These are phyloP conservation scores for Limnephilus auricula DNA, from an alignment of 2,888 invertebrate species.

Conservation along the genomic window DNA sequence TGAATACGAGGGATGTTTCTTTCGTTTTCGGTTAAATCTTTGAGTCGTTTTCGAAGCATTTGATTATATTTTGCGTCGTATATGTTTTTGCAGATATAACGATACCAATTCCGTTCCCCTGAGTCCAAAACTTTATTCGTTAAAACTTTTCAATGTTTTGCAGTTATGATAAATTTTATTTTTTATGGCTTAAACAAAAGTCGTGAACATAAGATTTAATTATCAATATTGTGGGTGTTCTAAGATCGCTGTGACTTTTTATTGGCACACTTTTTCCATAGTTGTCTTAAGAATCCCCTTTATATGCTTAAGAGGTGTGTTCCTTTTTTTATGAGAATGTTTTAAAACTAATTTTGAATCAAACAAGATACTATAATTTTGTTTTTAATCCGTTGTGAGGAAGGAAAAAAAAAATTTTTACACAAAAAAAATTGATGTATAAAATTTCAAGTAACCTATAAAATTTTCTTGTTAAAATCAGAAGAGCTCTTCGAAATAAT, in stretches of 20 bases:
- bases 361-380: background rate
- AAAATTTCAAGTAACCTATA: background rate
- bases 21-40: constrained; percentile 40
- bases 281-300: background rate
- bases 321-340: background rate
- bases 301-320: background rate
- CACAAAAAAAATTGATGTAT: too few species aligned
- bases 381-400: background rate
- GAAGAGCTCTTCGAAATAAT: background rate
- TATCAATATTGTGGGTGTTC: background rate
- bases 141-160: constrained; percentile 13
- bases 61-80: constrained; percentile 56
- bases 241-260: background rate
- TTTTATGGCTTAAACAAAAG: background rate
- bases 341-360: background rate
- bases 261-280: background rate
- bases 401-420: too few species aligned
- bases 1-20: constrained; percentile 24
- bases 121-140: constrained; percentile 12
- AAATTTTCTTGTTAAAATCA: background rate
- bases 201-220: background rate
- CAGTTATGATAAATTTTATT: background rate
- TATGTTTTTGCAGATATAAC: background rate
- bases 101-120: background rate
- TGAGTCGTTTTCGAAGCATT: constrained; percentile 54